Evolutionary conservation across 53 echinoderm and acorn worm genomes (phyloP).

Genomic region (Patiria pectinifera): DNA sequence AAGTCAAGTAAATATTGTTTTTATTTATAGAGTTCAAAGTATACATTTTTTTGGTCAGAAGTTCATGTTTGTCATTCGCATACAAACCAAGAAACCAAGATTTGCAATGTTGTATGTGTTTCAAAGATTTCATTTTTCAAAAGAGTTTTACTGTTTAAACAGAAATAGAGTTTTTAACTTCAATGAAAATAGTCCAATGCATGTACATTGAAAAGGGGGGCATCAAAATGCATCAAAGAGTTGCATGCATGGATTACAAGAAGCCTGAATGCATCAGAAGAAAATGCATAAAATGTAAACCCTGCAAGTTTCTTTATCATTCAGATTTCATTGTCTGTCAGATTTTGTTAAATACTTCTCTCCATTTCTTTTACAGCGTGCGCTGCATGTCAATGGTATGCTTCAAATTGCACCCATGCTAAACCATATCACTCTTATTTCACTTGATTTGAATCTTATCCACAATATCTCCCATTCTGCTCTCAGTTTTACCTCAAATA

Average conservation of each 20-base stretch:
- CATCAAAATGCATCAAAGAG: background rate
- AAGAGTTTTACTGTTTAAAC: background rate
- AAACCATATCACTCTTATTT: background rate
- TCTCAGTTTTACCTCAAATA: slow-evolving; percentile 5
- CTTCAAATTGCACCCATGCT: slow-evolving; percentile 22
- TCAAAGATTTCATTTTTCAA: background rate
- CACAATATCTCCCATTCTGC: slow-evolving; percentile 28
- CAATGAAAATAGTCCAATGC: background rate
- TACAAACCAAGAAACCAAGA: too few relatives aligned
- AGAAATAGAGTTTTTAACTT: background rate
- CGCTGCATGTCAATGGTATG: slow-evolving; percentile 37
- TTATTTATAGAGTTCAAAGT: too few relatives aligned
- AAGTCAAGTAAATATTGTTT: too few relatives aligned
- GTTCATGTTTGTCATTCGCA: too few relatives aligned
- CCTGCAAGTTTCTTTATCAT: slow-evolving; percentile 56
- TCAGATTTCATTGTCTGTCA: slow-evolving; percentile 15
- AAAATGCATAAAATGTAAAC: slow-evolving; percentile 1
- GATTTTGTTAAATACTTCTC: slow-evolving; percentile 20
- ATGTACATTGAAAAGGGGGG: background rate
- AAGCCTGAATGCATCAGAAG: background rate
- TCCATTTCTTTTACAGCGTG: slow-evolving; percentile 10
- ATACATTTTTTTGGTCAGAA: too few relatives aligned
- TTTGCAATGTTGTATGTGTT: too few relatives aligned
- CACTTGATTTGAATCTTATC: background rate
- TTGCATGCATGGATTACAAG: background rate